Conservation (phyloP, 2,888 invertebrate species). For the Diabrotica balteata region DNA sequence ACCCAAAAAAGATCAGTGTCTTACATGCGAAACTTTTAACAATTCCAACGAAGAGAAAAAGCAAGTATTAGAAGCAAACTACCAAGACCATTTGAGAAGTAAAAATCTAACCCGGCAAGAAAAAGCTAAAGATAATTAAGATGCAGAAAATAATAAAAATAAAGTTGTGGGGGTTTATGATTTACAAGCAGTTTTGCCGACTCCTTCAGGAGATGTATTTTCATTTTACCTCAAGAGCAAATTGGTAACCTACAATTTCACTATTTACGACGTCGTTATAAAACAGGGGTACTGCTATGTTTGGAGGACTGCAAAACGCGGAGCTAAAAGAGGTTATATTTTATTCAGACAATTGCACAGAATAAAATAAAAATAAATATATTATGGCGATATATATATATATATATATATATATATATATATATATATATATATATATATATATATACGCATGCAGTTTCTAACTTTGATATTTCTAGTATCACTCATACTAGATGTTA, state of each 20-base stretch:
- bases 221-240: slow-evolving; percentile 32
- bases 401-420: too few species aligned
- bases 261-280: not conserved
- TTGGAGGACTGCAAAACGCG: slow-evolving; percentile 9
- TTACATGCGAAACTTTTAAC: not conserved
- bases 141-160: not conserved
- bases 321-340: slow-evolving; percentile 11
- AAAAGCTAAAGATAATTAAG: not conserved
- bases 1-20: not conserved
- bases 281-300: slow-evolving; percentile 3
- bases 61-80: not conserved
- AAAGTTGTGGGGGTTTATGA: slow-evolving; percentile 8
- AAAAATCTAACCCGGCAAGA: not conserved
- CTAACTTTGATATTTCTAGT: too few species aligned
- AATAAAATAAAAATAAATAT: too few species aligned
- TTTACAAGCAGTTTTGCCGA: slow-evolving; percentile 17
- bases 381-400: too few species aligned
- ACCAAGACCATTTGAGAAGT: not conserved
- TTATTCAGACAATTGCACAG: slow-evolving; percentile 17
- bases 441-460: too few species aligned
- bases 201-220: slow-evolving; percentile 22
- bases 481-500: too few species aligned
- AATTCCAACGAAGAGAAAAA: not conserved
- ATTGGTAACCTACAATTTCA: slow-evolving; percentile 33
- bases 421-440: too few species aligned